Conservation (phyloP, 2,113 vertebrate species). For the Pao palembangensis region DNA sequence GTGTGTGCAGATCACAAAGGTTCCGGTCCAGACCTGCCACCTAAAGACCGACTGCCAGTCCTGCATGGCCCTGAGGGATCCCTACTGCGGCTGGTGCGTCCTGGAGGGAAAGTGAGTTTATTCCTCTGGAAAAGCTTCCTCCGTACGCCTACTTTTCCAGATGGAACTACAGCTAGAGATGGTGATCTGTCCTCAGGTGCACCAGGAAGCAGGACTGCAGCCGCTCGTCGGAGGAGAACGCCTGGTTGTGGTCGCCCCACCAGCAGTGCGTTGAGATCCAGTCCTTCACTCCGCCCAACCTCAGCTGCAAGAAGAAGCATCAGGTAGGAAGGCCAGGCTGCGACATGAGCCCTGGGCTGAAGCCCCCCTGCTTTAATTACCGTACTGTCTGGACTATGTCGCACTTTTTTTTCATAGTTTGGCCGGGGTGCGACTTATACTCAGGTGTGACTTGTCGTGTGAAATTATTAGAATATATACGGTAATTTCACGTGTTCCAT, state of each 20-base stretch:
- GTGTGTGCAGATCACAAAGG: conserved; percentile 64
- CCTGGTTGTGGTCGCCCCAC: conserved; percentile 90
- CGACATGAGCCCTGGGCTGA: no score
- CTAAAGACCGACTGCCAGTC: conserved; percentile 76
- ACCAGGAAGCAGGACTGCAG: conserved; percentile 80
- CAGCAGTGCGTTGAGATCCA: conserved; percentile 79
- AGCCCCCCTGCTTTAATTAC: no score
- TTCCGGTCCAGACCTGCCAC: conserved; percentile 86
- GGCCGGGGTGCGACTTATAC: no score
- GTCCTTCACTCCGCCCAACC: conserved; percentile 79
- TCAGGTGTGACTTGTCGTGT: no score
- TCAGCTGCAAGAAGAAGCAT: conserved; percentile 80
- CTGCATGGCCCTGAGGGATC: conserved; percentile 81
- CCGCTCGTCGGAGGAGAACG: conserved; percentile 70
- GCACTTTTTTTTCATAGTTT: no score
- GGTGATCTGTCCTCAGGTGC: conserved; percentile 73
- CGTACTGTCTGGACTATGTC: no score
- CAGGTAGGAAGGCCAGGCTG: conserved; percentile 45
- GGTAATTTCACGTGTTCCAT: no score
- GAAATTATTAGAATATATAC: no score
- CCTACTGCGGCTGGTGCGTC: conserved; percentile 97
- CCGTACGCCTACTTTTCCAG: no score
- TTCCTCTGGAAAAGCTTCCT: not conserved
- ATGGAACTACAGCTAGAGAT: no score
- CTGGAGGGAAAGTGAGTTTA: conserved; percentile 82